Conservation (phyloP, 2,113 vertebrate genomes). For the Stigmatopora argus region DNA sequence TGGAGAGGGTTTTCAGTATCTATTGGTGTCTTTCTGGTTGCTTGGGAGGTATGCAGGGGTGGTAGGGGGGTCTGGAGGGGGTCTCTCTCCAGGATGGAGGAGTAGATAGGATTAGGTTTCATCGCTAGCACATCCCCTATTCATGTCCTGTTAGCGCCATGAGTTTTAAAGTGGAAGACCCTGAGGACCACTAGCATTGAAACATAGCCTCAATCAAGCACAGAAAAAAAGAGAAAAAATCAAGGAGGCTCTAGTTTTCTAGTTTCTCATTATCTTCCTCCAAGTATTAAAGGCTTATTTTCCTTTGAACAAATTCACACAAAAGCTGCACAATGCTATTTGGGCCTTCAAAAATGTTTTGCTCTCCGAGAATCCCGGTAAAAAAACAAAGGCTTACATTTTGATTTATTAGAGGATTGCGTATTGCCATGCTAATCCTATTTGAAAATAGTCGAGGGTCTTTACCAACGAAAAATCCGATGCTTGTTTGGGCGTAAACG, state of each 20-base stretch:
- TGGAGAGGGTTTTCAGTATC: conserved; percentile 41
- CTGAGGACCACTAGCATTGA: conserved; percentile 50
- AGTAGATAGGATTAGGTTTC: conserved; percentile 62
- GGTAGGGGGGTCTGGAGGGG: conserved; percentile 1
- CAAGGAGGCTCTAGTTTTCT: conserved; percentile 5
- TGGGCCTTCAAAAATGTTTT: conserved; percentile 11
- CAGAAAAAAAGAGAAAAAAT: conserved; percentile 8
- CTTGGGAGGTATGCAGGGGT: not conserved
- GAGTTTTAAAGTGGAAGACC: conserved; percentile 58
- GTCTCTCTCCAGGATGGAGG: conserved; percentile 31
- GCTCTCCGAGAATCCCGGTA: conserved; percentile 2
- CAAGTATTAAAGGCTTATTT: conserved; percentile 15
- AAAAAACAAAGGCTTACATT: conserved; percentile 44
- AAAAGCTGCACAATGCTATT: conserved; percentile 1
- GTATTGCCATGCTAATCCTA: conserved; percentile 43
- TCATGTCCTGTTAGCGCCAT: conserved; percentile 66
- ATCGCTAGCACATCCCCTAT: conserved; percentile 58
- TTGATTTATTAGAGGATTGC: conserved; percentile 34
- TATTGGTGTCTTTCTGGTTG: conserved; percentile 14
- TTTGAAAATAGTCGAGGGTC: conserved; percentile 27
- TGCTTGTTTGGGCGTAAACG: conserved; percentile 20
- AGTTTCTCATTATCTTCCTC: conserved; percentile 19
- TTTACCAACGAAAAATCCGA: not conserved
- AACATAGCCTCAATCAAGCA: conserved; percentile 27
- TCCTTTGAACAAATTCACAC: conserved; percentile 2